phyloP scores from a whole-genome alignment of 1,140 invertebrate species.

The Drosophila saltans region DNA sequence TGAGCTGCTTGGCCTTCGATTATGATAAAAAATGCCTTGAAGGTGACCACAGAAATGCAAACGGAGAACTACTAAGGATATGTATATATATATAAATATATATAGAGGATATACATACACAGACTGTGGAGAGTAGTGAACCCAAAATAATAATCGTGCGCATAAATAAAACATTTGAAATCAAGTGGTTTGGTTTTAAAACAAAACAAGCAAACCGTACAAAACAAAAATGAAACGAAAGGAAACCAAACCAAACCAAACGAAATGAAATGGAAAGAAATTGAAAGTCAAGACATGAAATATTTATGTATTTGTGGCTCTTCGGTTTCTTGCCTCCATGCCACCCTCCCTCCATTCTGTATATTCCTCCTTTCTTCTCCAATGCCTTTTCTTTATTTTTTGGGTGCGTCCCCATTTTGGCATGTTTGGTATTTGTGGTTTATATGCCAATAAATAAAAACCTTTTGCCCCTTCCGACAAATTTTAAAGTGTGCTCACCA shows the following conservation, averaged over 20 bases:
- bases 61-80: constrained; percentile 22
- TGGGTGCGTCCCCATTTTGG: constrained; percentile 63
- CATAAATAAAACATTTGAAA: constrained; percentile 80
- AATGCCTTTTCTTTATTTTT: constrained; percentile 14
- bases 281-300: constrained; percentile 80
- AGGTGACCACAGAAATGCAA: constrained; percentile 65
- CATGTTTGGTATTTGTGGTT: constrained; percentile 78
- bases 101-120: constrained; percentile 15
- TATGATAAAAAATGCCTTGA: constrained; percentile 74
- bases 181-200: constrained; percentile 65
- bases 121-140: constrained; percentile 14
- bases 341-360: too few relatives aligned
- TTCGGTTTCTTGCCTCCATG: not conserved
- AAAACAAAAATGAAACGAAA: constrained; percentile 38
- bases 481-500: constrained; percentile 65
- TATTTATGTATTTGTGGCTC: constrained; percentile 70
- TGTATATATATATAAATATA: constrained; percentile 1
- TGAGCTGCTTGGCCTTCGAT: constrained; percentile 45
- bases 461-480: constrained; percentile 62
- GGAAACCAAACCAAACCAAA: constrained; percentile 66
- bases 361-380: constrained; percentile 2
- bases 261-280: constrained; percentile 58
- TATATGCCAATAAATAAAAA: constrained; percentile 80
- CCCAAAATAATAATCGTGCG: constrained; percentile 76
- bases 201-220: constrained; percentile 40